A percentile compares a stretch with the other conserved stretches of the same genome.
These are phyloP conservation scores for Cinclus cinclus DNA, from an alignment of 2,113 vertebrate species.

Conservation along the genomic window DNA sequence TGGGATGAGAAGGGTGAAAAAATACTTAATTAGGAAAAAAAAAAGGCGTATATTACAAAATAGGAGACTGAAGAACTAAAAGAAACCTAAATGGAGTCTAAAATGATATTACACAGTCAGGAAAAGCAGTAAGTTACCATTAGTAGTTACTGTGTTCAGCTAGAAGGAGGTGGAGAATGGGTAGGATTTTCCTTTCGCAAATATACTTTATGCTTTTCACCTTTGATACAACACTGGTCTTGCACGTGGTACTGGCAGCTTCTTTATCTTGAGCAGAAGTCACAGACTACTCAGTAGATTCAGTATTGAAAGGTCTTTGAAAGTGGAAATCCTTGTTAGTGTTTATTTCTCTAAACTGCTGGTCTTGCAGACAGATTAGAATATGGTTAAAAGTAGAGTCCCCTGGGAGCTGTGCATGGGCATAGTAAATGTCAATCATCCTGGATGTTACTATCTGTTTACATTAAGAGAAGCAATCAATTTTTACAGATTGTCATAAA, in stretches of 20 bases:
- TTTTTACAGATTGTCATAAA: constrained; percentile 23
- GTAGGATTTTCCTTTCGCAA: not conserved
- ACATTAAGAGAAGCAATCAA: not conserved
- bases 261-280: not conserved
- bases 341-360: not conserved
- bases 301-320: not conserved
- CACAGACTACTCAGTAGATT: not conserved
- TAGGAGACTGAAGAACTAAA: not conserved
- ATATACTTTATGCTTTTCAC: not conserved
- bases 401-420: not conserved
- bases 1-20: not conserved
- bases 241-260: not conserved
- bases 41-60: not conserved
- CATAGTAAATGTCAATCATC: not conserved
- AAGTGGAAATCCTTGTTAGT: not conserved
- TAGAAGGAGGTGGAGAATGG: not conserved
- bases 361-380: not conserved
- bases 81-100: not conserved
- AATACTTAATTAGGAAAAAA: not conserved
- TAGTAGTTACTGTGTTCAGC: not conserved
- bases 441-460: not conserved
- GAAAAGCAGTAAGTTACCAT: not conserved
- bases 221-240: not conserved
- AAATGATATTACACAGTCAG: not conserved
- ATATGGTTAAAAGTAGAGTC: not conserved